Evolutionary conservation across 2,888 invertebrate genomes (phyloP), one percentile per base, ranked within the genome.

Genomic region (Sesia apiformis): DNA sequence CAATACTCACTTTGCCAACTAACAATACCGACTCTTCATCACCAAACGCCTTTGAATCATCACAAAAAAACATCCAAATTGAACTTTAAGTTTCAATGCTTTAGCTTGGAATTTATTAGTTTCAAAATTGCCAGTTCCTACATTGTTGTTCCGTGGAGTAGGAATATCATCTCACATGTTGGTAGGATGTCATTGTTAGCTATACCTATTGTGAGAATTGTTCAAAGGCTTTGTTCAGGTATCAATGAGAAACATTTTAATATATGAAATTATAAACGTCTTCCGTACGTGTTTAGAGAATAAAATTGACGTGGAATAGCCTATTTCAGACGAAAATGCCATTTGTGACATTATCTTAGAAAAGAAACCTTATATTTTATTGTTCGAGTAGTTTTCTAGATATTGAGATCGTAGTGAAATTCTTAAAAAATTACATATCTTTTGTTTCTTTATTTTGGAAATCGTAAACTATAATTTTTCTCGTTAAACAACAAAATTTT

Each of bases 181-280:
- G 87, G 80, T 74, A 75, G 81, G 84, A 80, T 84, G 85, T 87
- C 88, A 89, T 89, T 88, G 89, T 89, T 87, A 86, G 79, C 75
- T 84, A 85, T 71, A 84, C 86, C 82, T 73, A 85, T 89, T 88
- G 87, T 89, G 63, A 65, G 61, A 63, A 84, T 88, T 89, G 87
- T 88, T 85, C 78, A 69, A 65, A 61, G 59, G 66, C 66, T 73
- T 84, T 84, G 87, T 86, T 76, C 69, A 55, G 61, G 70, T 75
- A 86, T 87, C 86, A 84, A 87, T 87, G 86, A 72, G 86, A 88
- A 87, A 88, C 88, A 87, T 88, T 88, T 87, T 89, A 89, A 89
- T 89, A 88, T 84, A 81, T 83, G 81, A 85, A 88, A 88, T 87
- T 88, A 88, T 87, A 83, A 84, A 86, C 78, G 85, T 88, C 86